Base-by-base conservation (phyloP, 2,113 vertebrate species). In the Festucalex cinctus region DNA sequence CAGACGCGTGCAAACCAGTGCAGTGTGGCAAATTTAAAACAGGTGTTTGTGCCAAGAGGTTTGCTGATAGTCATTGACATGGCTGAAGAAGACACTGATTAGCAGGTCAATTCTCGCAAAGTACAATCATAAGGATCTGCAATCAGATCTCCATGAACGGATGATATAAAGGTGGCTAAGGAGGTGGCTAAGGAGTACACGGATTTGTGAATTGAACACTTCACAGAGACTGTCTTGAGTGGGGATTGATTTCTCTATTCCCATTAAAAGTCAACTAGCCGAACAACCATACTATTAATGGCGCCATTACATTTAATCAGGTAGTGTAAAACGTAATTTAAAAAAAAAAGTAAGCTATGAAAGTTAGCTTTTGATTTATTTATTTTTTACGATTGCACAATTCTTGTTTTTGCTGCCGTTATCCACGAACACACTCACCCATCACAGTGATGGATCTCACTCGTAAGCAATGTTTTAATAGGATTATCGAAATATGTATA, bases 401-500 rank as follows among this genome's bases (percentile, higher is more conserved):
- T 43, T 43, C 1, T 14, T 62, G 22, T 57, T 57, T 57, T 57
- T 17, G 26, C 54, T 7, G 22, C 13, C 22, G 9, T 26, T 62
- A 26, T 62, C 13, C 60, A 65, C 17, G 58, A n/a, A 1, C 9
- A 39, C 43, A 36, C 12, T 17, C 56, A 32, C 36, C 32, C 14
- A 37, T 61, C 32, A 28, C 62, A 43, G 16, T 78, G 71, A 79
- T 83, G 75, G 57, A 77, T 86, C 74, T 83, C 9, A 53, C 26
- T 46, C 57, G 54, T 78, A 70, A 83, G 79, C 67, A 63, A 59
- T 74, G 68, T 76, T 87, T 87, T 89, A 79, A 88, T 86, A 74
- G 80, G 83, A 88, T 92, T 86, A 86, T 65, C 76, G 75, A 83
- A 87, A 88, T 86, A 85, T 88, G 75, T 87, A 83, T 85, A 78